Evolutionary conservation across 1,140 invertebrate species (phyloP).

Genomic region (Paracyclopina nana): DNA sequence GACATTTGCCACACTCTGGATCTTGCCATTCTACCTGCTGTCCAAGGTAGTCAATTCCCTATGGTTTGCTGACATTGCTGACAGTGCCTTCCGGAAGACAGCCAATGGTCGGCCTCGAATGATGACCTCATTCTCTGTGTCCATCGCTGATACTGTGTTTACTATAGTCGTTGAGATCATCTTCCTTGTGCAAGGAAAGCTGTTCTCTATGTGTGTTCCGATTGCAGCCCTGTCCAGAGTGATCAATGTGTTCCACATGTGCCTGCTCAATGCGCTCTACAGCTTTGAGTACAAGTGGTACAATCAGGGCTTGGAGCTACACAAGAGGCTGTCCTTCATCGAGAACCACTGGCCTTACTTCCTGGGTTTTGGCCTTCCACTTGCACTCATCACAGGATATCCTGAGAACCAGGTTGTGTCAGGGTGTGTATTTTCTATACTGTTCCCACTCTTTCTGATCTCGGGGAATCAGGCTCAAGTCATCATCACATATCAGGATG

Average conservation of each 20-base stretch:
- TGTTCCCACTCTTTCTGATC: slow-evolving; percentile 80
- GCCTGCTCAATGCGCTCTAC: slow-evolving; percentile 78
- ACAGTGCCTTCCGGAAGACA: slow-evolving; percentile 65
- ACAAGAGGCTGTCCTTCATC: slow-evolving; percentile 64
- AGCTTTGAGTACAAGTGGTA: slow-evolving; percentile 96
- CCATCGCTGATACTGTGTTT: slow-evolving; percentile 69
- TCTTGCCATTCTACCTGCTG: slow-evolving; percentile 64
- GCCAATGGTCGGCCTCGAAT: slow-evolving; percentile 53
- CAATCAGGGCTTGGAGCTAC: slow-evolving; percentile 84
- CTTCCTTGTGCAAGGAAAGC: slow-evolving; percentile 67
- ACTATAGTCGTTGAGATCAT: slow-evolving; percentile 63
- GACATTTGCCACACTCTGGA: slow-evolving; percentile 65
- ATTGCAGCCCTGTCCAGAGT: slow-evolving; percentile 45
- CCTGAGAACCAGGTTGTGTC: slow-evolving; percentile 18
- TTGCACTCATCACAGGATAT: slow-evolving; percentile 49
- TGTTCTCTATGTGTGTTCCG: slow-evolving; percentile 47
- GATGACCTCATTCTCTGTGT: slow-evolving; percentile 54
- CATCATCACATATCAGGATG: slow-evolving; percentile 24
- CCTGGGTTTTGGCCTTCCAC: slow-evolving; percentile 72
- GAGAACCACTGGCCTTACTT: slow-evolving; percentile 92
- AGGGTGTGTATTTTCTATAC: slow-evolving; percentile 74
- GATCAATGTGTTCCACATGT: slow-evolving; percentile 58
- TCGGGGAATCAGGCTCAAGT: slow-evolving; percentile 78
- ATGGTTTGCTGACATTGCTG: slow-evolving; percentile 90
- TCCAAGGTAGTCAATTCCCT: slow-evolving; percentile 71